Base-by-base conservation (phyloP, 1,140 invertebrate genomes). In the Pseudomyrmex gracilis region DNA sequence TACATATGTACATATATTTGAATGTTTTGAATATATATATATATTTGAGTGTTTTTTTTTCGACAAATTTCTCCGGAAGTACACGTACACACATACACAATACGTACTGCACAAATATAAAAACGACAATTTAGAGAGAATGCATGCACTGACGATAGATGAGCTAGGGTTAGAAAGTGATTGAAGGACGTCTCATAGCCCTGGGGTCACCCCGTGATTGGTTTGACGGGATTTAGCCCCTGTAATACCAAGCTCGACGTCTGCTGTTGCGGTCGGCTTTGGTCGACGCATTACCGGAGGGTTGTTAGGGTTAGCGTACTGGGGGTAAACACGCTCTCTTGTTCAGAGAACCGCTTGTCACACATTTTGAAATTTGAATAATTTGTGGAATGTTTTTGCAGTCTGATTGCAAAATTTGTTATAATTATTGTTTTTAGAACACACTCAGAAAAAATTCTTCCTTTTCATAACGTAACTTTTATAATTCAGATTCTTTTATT, bases 261-360 rank as follows among this genome's bases (percentile, higher is more conserved):
- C 87, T 90, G 87, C 49, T 90, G 83, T 90, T 89, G 90, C 66
- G 90, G 90, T 90, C 76, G 66, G 78, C 85, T 90, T 85, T 85
- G 61, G 66, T 20, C 68, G 67, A 73, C 47, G 83, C 66, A 85
- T 89, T 85, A 86, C 64, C 12, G 74, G 55, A 67, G 57, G 80
- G 22, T 64, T 73, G 84, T 58, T 78, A 17, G 76, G 78, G 87
- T 89, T 88, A 90, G 45, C 49, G 55, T 20, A 55, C 4, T 47
- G 70, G 57, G 55, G 73, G 51, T 84, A 86, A 88, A 86, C 68
- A 76, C 68, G 55, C 20, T 49, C 34, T 63, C 49, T 34, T 34
- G 47, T 74, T 74, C 61, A 58, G 60, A 88, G 76, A 12, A 2
- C 68, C 61, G 63, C 9, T 17, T 57, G 58, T 85, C 57, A n/a